Evolutionary conservation across 2,888 invertebrate species (phyloP), one percentile per base, ranked within the genome.

Genomic region (Epinotia nisella): DNA sequence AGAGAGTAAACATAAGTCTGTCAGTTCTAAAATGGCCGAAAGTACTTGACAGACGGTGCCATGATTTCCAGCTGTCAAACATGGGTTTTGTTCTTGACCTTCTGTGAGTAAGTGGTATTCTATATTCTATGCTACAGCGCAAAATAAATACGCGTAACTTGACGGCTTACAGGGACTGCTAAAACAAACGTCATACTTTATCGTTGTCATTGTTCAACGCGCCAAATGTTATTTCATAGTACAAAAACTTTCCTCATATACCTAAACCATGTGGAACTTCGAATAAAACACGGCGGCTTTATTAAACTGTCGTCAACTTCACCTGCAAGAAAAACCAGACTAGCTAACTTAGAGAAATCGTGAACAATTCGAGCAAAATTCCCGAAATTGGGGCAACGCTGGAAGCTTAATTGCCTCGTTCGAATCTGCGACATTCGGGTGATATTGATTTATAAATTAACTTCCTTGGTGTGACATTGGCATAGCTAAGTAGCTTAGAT

Each of bases 301-400:
- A 66, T 66, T 66, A 66, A 66, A 66, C 66, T 66, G 66, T 66
- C 66, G 66, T 66, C 66, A 66, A 66, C 55, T 66, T 66, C 39
- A 66, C 66, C 55, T 39, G 66, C 53, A 66, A 66, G 66, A 66
- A 66, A 66, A 66, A 66, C 66, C 56, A 55, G 56, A 66, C 56
- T 56, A 66, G 66, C 66, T 66, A 66, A 66, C 66, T 66, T 56
- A 21, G 41, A 39, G 53, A 65, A 65, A 66, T 56, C 56, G 56
- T 35, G 41, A 66, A 56, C 56, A 66, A 56, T 66, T n/a, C 41
- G n/a, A 41, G 66, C 39, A 19, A 55, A 55, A 65, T 39, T 55
- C 65, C 19, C 53, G 55, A 56, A 66, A 66, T 66, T 66, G 65
- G 65, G 39, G 39, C 65, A 21, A 55, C 55, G 66, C 21, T 56